phyloP scores from a whole-genome alignment of 2,113 vertebrate genomes.

The Pachyramphus minor region DNA sequence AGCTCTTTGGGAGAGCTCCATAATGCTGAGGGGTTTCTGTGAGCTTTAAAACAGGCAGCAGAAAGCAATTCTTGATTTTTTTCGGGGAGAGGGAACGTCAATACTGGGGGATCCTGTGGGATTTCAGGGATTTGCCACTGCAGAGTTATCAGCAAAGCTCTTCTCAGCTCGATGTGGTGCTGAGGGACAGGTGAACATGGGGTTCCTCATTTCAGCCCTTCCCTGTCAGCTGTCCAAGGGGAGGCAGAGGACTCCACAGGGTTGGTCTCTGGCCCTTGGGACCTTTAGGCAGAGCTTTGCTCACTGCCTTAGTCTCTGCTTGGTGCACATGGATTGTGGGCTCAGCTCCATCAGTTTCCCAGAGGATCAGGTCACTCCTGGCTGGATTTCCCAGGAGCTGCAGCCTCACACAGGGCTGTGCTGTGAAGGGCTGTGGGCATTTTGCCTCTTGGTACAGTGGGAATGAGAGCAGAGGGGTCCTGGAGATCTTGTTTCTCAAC shows the following conservation, averaged over 20 bases:
- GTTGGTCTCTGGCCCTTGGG: neutral
- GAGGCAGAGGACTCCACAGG: neutral
- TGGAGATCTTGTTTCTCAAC: neutral
- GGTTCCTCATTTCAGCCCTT: neutral
- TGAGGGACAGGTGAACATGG: neutral
- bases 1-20: neutral
- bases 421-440: neutral
- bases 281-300: neutral
- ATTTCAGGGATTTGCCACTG: neutral
- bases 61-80: neutral
- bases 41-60: neutral
- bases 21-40: accelerated
- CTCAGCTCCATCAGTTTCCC: neutral
- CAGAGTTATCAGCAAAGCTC: neutral
- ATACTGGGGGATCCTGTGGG: neutral
- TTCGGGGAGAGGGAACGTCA: neutral
- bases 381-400: neutral
- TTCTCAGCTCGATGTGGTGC: neutral
- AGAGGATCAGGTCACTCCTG: neutral
- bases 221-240: accelerated
- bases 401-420: neutral
- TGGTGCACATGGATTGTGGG: neutral
- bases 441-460: neutral
- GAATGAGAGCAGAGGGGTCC: neutral
- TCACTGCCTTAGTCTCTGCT: accelerated